Base-by-base conservation (phyloP, 2,888 invertebrate species). In the Ormyrus rosae region DNA sequence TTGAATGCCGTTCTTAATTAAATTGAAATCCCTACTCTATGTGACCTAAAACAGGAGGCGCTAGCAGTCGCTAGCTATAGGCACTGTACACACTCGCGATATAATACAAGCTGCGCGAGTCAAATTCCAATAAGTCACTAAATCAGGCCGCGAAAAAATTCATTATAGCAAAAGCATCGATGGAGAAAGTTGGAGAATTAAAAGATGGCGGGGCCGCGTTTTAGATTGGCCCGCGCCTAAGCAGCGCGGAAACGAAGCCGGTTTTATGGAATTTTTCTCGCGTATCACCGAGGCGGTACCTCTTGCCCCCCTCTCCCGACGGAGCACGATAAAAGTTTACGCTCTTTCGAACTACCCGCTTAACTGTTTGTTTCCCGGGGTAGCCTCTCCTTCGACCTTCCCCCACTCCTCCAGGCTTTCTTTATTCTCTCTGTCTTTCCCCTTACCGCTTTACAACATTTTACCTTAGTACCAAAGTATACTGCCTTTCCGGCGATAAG, bases 1-100 rank as follows among this genome's bases (percentile, higher is more conserved):
- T 81, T 83, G 70, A 78, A 78, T 72, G 67, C 77, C 78, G 73
- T 80, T 81, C 81, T 84, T 84, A 84, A 84, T 84, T 84, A 83
- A 84, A 83, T 83, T 82, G 74, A 78, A 81, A 78, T 81, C 70
- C 69, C 77, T 71, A 63, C 74, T 67, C 61, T 67, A 61, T 46
- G 76, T 58, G 67, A 76, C 58, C 71, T 55, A 48, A 67, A 80
- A 65, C 65, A 65, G 60, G 60, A 51, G 13, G 48, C 58, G 34
- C 65, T 50, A 34, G 34, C 34, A 34, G 34, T 34, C 34, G 34
- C 34, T 34, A 34, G 34, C 34, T 34, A 34, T 34, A 34, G 34
- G 4, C 34, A 34, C 34, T 34, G 2, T 34, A 34, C 34, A 34
- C 34, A 4, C 34, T 34, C 34, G 51, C 75, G 34, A 19, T 50